phyloP scores from a whole-genome alignment of 37 sponge, comb jelly and placozoan species.

The Mnemiopsis leidyi region DNA sequence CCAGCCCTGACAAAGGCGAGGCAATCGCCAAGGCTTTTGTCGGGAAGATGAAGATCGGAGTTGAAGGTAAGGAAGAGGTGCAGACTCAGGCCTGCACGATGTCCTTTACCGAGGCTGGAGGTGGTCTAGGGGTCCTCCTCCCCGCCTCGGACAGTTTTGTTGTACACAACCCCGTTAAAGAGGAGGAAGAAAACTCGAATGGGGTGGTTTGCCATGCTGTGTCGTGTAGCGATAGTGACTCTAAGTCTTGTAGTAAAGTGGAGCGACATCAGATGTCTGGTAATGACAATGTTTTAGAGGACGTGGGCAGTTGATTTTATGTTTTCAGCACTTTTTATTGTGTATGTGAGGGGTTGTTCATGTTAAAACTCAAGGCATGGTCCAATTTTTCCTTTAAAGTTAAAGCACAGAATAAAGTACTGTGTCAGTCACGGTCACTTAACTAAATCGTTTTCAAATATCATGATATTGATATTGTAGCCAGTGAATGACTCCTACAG shows the following conservation, averaged over 20 bases:
- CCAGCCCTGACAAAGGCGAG: neutral
- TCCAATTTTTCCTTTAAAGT: too few relatives aligned
- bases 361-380: too few relatives aligned
- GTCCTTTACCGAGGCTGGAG: neutral
- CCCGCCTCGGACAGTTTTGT: neutral
- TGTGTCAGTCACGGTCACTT: too few relatives aligned
- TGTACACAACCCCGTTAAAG: neutral
- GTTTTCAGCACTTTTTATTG: neutral
- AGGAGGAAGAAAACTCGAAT: neutral
- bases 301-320: neutral
- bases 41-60: slow-evolving; percentile 54
- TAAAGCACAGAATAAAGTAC: too few relatives aligned
- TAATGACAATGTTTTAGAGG: neutral
- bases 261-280: neutral
- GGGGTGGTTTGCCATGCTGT: neutral
- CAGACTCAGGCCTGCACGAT: neutral
- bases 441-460: too few relatives aligned
- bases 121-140: neutral
- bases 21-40: slow-evolving; percentile 42
- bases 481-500: too few relatives aligned
- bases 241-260: neutral
- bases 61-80: slow-evolving; percentile 27
- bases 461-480: too few relatives aligned
- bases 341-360: too few relatives aligned
- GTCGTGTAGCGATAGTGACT: neutral